Evolutionary conservation across 1,140 invertebrate genomes (phyloP).

Genomic region (Lepeophtheirus salmonis): DNA sequence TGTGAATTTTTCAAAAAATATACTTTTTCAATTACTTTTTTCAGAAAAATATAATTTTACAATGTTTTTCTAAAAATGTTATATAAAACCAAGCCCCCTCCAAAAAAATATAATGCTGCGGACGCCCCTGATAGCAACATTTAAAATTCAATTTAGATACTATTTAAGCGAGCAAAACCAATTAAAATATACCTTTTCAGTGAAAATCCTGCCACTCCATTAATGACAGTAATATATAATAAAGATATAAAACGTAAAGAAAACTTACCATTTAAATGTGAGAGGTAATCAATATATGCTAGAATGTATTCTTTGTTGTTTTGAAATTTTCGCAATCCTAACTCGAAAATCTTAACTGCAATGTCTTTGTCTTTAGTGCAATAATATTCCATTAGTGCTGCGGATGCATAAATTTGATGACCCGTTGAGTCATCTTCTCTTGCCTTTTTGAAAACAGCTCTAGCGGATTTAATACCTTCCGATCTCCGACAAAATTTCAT

Average conservation of each 20-base stretch:
- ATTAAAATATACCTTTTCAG: background rate
- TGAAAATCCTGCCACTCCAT: background rate
- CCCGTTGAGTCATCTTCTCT: conserved; percentile 66
- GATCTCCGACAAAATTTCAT: conserved; percentile 95
- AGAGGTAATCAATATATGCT: conserved; percentile 90
- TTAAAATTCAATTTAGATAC: background rate
- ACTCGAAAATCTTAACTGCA: conserved; percentile 91
- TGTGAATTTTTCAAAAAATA: too few relatives aligned
- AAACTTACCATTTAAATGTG: conserved; percentile 75
- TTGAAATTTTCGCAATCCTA: conserved; percentile 89
- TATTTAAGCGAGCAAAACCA: background rate
- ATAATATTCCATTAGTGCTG: conserved; percentile 97
- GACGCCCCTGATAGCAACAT: background rate
- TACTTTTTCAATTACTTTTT: too few relatives aligned
- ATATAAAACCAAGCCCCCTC: too few relatives aligned
- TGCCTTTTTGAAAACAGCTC: conserved; percentile 82
- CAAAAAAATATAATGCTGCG: background rate
- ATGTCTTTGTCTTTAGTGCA: conserved; percentile 98
- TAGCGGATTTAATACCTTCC: conserved; percentile 89
- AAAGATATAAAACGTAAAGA: conserved; percentile 13
- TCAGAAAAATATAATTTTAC: too few relatives aligned
- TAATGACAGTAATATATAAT: conserved; percentile 2
- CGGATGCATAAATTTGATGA: conserved; percentile 87
- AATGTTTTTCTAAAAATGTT: too few relatives aligned
- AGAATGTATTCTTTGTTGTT: conserved; percentile 83